These are phyloP conservation scores for Ecdyonurus torrentis DNA, from an alignment of 2,888 invertebrate species.

Conservation along the genomic window DNA sequence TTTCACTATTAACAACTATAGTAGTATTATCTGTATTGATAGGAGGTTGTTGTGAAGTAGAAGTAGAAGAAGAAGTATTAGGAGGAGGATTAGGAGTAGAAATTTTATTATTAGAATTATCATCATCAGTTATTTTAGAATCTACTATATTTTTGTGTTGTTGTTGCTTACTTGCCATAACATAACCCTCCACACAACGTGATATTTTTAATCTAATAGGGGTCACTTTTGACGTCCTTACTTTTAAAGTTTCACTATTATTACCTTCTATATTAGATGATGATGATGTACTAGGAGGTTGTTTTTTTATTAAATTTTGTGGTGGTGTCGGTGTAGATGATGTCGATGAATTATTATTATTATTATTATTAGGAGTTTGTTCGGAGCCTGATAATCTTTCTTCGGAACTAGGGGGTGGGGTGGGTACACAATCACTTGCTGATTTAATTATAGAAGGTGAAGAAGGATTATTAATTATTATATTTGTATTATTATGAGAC, in stretches of 20 bases:
- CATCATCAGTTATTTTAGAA: neutral
- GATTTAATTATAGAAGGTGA: neutral
- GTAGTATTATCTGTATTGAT: too few species aligned
- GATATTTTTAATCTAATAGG: slow-evolving; percentile 73
- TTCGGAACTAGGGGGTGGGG: neutral
- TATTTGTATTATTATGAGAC: neutral
- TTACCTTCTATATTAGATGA: neutral
- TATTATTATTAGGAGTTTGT: neutral
- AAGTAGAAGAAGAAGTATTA: too few species aligned
- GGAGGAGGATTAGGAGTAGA: too few species aligned
- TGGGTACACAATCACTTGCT: neutral
- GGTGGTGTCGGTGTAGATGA: neutral
- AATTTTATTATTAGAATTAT: neutral
- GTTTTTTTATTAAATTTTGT: neutral
- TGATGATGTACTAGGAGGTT: neutral
- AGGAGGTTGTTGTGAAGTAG: too few species aligned
- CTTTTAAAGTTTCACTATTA: slow-evolving; percentile 25
- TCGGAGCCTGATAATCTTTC: neutral
- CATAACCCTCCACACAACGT: slow-evolving; percentile 58
- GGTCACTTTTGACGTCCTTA: slow-evolving; percentile 48
- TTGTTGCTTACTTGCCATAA: slow-evolving; percentile 23
- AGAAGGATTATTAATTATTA: neutral
- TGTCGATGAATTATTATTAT: neutral
- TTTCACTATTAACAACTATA: too few species aligned
- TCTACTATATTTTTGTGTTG: neutral